Conservation (phyloP, 1,140 invertebrate genomes). For the Heterodera schachtii region DNA sequence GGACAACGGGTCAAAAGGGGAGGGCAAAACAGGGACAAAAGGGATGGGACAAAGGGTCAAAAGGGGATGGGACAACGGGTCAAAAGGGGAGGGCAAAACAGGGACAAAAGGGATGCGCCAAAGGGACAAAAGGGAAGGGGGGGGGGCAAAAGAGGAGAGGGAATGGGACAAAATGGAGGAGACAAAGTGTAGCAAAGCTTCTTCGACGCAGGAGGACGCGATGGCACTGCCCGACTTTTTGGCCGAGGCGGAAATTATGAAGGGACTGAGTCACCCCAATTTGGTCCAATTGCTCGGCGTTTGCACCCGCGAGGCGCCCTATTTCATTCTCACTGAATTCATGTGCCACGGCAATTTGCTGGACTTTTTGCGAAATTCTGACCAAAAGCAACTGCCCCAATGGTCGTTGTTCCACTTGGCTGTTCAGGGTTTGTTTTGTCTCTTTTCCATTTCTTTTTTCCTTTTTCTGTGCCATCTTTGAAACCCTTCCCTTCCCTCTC, state of each 20-base stretch:
- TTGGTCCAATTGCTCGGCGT: conserved; percentile 92
- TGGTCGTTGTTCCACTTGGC: conserved; percentile 98
- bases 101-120: not conserved
- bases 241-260: conserved; percentile 98
- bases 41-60: not conserved
- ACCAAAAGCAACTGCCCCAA: conserved; percentile 85
- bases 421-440: conserved; percentile 73
- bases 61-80: too few relatives aligned
- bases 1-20: too few relatives aligned
- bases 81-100: too few relatives aligned
- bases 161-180: conserved; percentile 1
- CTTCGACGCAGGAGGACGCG: conserved; percentile 80
- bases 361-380: conserved; percentile 88
- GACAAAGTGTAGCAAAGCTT: too few relatives aligned
- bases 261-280: conserved; percentile 99
- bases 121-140: not conserved
- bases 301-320: conserved; percentile 94
- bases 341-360: conserved; percentile 97
- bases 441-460: not conserved
- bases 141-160: not conserved
- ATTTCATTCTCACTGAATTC: conserved; percentile 97
- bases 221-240: conserved; percentile 99
- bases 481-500: too few relatives aligned
- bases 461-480: not conserved
- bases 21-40: not conserved